phyloP scores from a whole-genome alignment of 2,113 vertebrate species.

The Amblyornis subalaris region DNA sequence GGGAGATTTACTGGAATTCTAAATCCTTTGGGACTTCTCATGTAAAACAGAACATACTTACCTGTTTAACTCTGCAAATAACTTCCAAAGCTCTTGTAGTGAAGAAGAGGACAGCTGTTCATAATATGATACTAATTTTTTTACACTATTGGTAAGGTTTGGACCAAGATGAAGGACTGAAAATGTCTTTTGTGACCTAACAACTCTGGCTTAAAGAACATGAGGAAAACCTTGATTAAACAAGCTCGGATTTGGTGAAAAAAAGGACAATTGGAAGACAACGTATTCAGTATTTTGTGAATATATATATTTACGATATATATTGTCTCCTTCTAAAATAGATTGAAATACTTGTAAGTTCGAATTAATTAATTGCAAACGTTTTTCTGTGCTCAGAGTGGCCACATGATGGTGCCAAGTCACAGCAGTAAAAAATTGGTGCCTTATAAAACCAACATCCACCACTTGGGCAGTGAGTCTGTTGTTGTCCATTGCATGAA shows the following conservation, averaged over 20 bases:
- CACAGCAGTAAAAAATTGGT: slow-evolving; percentile 5
- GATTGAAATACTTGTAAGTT: not conserved
- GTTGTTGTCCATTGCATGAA: not conserved
- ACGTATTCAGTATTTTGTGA: not conserved
- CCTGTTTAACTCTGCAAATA: not conserved
- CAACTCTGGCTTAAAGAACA: not conserved
- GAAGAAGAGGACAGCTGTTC: not conserved
- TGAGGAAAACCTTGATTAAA: not conserved
- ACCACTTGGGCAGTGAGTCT: not conserved
- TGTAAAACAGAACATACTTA: not conserved
- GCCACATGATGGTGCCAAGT: slow-evolving; percentile 62
- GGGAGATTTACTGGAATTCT: not conserved
- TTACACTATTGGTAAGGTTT: not conserved
- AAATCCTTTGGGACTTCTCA: not conserved
- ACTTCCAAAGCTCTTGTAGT: not conserved
- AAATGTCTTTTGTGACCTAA: not conserved
- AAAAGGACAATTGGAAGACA: not conserved
- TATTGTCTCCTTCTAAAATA: not conserved
- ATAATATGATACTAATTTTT: not conserved
- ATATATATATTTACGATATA: not conserved
- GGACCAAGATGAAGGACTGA: not conserved
- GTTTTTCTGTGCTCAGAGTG: not conserved
- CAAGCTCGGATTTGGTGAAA: not conserved
- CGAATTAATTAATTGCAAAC: not conserved
- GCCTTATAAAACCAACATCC: not conserved